Conservation (phyloP, 2,113 vertebrate species). For the Microcebus tavaratra region DNA sequence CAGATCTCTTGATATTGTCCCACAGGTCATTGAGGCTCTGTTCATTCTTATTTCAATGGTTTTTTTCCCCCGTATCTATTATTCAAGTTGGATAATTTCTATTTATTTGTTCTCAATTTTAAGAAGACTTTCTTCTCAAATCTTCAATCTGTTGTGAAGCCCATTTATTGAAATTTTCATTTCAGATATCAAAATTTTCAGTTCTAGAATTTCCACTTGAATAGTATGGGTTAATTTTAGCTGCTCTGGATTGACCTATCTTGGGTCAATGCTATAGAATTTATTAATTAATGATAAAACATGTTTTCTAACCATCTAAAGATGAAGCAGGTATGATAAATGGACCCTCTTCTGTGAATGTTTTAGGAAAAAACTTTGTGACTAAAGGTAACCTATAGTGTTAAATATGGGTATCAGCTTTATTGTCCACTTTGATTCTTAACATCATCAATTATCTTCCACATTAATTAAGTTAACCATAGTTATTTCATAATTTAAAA, state of each 20-base stretch:
- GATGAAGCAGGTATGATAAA: neutral
- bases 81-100: neutral
- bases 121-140: neutral
- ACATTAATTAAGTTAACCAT: neutral
- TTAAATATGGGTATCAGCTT: neutral
- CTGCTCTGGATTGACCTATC: neutral
- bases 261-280: neutral
- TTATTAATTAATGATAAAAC: neutral
- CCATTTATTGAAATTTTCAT: neutral
- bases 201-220: neutral
- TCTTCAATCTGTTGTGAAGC: neutral
- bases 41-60: neutral
- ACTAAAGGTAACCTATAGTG: neutral
- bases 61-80: neutral
- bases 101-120: neutral
- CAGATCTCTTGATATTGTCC: neutral
- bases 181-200: neutral
- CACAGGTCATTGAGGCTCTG: neutral
- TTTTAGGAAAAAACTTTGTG: neutral
- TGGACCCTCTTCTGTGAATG: neutral
- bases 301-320: neutral
- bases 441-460: neutral
- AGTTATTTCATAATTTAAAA: conserved; percentile 11
- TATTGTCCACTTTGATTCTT: neutral
- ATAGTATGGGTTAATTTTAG: neutral